Base-by-base conservation (phyloP, 2,888 invertebrate genomes). In the Epicampocera succincta region DNA sequence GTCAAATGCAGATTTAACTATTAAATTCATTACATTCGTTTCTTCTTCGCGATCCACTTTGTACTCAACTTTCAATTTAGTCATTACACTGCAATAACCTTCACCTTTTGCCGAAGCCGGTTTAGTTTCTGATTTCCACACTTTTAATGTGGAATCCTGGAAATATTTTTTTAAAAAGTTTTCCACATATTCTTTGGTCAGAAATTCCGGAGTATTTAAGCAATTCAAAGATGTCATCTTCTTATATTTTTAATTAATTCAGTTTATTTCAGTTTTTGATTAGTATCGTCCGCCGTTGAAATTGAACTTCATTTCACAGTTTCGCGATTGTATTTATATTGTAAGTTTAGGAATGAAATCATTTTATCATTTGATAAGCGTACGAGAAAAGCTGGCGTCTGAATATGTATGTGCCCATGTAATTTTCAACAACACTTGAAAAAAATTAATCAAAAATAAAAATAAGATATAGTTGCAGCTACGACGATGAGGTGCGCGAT, bases 71-170 rank as follows among this genome's bases (percentile, higher is more conserved):
- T 42, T 44, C 12, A 88, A 71, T 17, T 88, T 85, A 19, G 86
- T 86, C 85, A 89, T 87, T 6, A 87, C 78, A 71, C 88, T 88
- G 46, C 87, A 86, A 66, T 86, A 89, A 63, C 87, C 87, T 25
- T 88, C 89, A 42, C 89, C 89, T 75, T 88, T 88, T 4, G 84
- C 84, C 1, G 88, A 86, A 1, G 87, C 89, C 0, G 88, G 86
- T 38, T 52, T 84, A 3, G 85, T 75, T 12, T 58, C 66, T 42
- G 88, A 63, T 15, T 85, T 80, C 8, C 17, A 73, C 4, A 90
- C 66, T 25, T 72, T 72, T 0, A 89, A 75, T 3, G 76, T 72
- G 5, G 50, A 48, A 60, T 89, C 87, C 38, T 87, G 75, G 50
- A 87, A 87, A 25, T 84, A 72, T 6, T 82, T 83, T 19, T 84